phyloP scores from a whole-genome alignment of 2,888 invertebrate genomes.

The Mimachlamys varia region DNA sequence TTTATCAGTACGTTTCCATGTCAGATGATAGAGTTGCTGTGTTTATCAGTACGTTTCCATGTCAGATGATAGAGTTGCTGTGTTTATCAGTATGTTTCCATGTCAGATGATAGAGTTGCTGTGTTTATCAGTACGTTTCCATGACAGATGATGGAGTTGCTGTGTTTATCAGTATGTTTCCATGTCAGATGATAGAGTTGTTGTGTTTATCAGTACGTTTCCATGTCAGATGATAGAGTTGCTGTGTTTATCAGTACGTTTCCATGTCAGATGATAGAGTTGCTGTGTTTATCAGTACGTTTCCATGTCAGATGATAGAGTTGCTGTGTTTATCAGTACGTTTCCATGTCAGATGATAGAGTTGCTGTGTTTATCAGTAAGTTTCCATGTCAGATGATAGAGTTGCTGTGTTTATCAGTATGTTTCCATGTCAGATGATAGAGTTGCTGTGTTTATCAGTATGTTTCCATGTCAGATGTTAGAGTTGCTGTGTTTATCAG shows the following conservation, averaged over 20 bases:
- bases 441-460: slow-evolving; percentile 88
- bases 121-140: slow-evolving; percentile 81
- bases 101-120: slow-evolving; percentile 86
- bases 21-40: slow-evolving; percentile 87
- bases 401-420: slow-evolving; percentile 87
- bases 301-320: slow-evolving; percentile 83
- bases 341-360: slow-evolving; percentile 83
- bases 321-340: slow-evolving; percentile 86
- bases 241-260: slow-evolving; percentile 84
- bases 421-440: slow-evolving; percentile 79
- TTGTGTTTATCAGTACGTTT: slow-evolving; percentile 84
- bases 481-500: slow-evolving; percentile 88
- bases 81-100: slow-evolving; percentile 80
- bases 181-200: slow-evolving; percentile 84
- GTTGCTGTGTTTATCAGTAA: slow-evolving; percentile 86
- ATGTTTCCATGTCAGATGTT: slow-evolving; percentile 79
- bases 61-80: slow-evolving; percentile 86
- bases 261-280: slow-evolving; percentile 83
- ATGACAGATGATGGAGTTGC: slow-evolving; percentile 84
- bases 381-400: slow-evolving; percentile 81
- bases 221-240: slow-evolving; percentile 84
- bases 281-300: slow-evolving; percentile 85
- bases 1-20: too few relatives aligned
- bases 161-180: slow-evolving; percentile 84
- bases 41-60: slow-evolving; percentile 76